phyloP scores from a whole-genome alignment of 2,797 vertebrate species.

The Lagorchestes hirsutus region DNA sequence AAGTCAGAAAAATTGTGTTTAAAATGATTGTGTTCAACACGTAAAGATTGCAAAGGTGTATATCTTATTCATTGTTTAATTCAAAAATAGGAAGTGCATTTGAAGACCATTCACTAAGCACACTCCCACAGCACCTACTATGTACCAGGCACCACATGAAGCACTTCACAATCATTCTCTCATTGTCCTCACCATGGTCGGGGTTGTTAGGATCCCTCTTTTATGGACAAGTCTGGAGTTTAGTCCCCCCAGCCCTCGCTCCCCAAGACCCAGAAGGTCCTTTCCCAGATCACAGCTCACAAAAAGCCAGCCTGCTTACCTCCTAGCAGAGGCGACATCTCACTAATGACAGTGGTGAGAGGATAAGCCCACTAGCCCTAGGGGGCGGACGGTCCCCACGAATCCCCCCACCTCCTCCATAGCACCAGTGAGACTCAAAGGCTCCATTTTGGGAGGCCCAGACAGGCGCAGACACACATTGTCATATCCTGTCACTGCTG shows the following conservation, averaged over 20 bases:
- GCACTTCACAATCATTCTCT: background rate
- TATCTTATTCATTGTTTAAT: too few relatives aligned
- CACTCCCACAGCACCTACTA: too few relatives aligned
- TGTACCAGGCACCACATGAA: accelerated
- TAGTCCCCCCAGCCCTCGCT: too few relatives aligned
- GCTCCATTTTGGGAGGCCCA: background rate
- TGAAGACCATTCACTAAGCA: too few relatives aligned
- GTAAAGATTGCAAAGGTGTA: too few relatives aligned
- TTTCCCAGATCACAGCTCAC: too few relatives aligned
- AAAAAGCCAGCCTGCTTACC: too few relatives aligned
- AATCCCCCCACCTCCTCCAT: background rate
- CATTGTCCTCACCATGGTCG: background rate
- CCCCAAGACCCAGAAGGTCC: background rate
- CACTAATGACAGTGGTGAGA: background rate
- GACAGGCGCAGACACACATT: background rate
- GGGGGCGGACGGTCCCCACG: background rate
- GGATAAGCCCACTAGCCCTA: too few relatives aligned
- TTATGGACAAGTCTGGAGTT: background rate
- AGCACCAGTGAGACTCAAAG: background rate
- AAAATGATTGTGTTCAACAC: too few relatives aligned
- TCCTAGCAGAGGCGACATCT: too few relatives aligned
- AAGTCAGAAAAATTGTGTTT: too few relatives aligned
- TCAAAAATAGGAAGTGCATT: too few relatives aligned
- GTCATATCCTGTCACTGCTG: background rate
- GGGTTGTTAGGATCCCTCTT: background rate